Conservation (phyloP, 2,797 vertebrate species). For the Tenualosa thibaudeaui region DNA sequence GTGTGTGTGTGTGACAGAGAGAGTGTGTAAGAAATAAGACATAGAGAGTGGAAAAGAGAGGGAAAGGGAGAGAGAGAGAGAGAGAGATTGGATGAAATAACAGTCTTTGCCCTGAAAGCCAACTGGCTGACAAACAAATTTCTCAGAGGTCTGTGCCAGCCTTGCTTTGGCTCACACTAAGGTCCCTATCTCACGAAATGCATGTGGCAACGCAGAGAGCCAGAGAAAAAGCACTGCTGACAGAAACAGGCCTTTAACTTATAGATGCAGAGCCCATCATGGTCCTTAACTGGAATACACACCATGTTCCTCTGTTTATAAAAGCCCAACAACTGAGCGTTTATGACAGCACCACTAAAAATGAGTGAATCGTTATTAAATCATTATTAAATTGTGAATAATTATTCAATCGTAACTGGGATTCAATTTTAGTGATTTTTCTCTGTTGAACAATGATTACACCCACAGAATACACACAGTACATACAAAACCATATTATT, state of each 20-base stretch:
- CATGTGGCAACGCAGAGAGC: neutral
- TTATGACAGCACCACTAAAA: neutral
- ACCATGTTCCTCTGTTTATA: neutral
- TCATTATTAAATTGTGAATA: neutral
- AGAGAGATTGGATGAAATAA: conserved; percentile 20
- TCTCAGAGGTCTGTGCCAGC: conserved; percentile 45
- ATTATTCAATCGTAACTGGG: no score
- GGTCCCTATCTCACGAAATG: conserved; percentile 31
- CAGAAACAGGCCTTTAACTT: conserved; percentile 16
- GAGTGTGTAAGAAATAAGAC: neutral
- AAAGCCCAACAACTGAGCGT: neutral
- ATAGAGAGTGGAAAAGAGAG: neutral
- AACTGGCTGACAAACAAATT: conserved; percentile 42
- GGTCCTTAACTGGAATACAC: neutral
- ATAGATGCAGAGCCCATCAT: neutral
- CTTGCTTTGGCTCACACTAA: conserved; percentile 38
- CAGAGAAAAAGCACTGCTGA: conserved; percentile 14
- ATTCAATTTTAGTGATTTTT: neutral
- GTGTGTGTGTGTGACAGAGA: neutral
- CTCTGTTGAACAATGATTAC: neutral
- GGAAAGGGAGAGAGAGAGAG: neutral
- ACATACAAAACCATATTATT: no score
- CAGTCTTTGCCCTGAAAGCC: conserved; percentile 12
- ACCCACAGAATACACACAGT: no score
- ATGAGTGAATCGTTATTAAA: neutral